Percentiles rank a stretch among this genome's conserved stretches.
phyloP scores from a whole-genome alignment of 2,113 vertebrate species.

The Dendropsophus ebraccatus region DNA sequence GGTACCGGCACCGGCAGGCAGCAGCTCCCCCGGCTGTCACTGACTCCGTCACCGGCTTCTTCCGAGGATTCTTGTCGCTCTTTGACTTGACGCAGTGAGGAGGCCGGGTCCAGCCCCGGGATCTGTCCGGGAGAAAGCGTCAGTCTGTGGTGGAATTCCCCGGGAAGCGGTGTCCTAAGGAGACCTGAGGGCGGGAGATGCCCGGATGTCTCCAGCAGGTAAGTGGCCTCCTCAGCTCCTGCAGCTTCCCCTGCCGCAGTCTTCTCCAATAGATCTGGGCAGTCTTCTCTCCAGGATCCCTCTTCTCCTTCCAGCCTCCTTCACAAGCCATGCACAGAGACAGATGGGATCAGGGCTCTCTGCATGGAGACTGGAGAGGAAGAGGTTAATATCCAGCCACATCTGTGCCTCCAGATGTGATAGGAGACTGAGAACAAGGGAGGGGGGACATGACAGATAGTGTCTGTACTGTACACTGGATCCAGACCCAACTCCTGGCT shows the following conservation, averaged over 20 bases:
- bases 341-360: not conserved
- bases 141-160: slow-evolving; percentile 62
- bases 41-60: slow-evolving; percentile 66
- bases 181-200: slow-evolving; percentile 55
- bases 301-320: not conserved
- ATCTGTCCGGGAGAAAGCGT: slow-evolving; percentile 70
- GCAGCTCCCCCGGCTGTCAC: slow-evolving; percentile 6
- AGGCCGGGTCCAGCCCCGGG: slow-evolving; percentile 71
- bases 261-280: not conserved
- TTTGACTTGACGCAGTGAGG: slow-evolving; percentile 83
- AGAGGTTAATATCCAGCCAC: slow-evolving; percentile 44
- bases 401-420: slow-evolving; percentile 43
- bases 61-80: slow-evolving; percentile 72
- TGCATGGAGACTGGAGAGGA: not conserved
- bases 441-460: slow-evolving; percentile 14
- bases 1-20: slow-evolving; percentile 59
- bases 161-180: slow-evolving; percentile 61
- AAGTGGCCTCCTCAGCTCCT: slow-evolving; percentile 62
- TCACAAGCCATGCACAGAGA: not conserved
- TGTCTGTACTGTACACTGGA: slow-evolving; percentile 28
- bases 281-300: not conserved
- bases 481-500: slow-evolving; percentile 23
- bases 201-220: slow-evolving; percentile 69
- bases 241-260: slow-evolving; percentile 51
- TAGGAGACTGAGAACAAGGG: slow-evolving; percentile 40